Evolutionary conservation across 2,113 vertebrate genomes (phyloP).

Genomic region (Notechis scutatus): DNA sequence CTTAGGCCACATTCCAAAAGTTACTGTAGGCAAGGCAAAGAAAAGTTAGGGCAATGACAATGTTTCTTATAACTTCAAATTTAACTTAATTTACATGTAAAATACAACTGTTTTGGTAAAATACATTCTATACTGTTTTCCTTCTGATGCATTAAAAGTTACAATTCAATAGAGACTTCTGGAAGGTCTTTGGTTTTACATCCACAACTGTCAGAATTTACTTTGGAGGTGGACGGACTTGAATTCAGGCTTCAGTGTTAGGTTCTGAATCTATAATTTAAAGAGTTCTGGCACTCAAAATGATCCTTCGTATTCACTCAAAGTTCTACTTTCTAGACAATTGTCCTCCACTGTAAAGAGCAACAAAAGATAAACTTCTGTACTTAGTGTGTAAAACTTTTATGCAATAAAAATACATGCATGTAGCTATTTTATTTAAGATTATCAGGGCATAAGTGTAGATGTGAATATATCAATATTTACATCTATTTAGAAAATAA

Average conservation of each 20-base stretch:
- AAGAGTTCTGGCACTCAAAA: background rate
- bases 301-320: background rate
- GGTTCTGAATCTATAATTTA: background rate
- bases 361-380: background rate
- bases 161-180: background rate
- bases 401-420: background rate
- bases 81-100: background rate
- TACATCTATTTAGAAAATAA: background rate
- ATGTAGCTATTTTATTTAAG: background rate
- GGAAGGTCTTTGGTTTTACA: background rate
- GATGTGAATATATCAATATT: background rate
- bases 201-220: background rate
- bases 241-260: background rate
- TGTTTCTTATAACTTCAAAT: background rate
- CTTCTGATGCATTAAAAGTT: background rate
- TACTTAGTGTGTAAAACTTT: background rate
- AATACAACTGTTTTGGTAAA: background rate
- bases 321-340: background rate
- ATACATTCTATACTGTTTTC: background rate
- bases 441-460: background rate
- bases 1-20: background rate
- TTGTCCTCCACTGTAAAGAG: background rate
- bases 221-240: background rate
- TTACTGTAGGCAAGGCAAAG: background rate
- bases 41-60: background rate